Conservation (phyloP, 2,888 invertebrate species). For the Cistogaster globosa region DNA sequence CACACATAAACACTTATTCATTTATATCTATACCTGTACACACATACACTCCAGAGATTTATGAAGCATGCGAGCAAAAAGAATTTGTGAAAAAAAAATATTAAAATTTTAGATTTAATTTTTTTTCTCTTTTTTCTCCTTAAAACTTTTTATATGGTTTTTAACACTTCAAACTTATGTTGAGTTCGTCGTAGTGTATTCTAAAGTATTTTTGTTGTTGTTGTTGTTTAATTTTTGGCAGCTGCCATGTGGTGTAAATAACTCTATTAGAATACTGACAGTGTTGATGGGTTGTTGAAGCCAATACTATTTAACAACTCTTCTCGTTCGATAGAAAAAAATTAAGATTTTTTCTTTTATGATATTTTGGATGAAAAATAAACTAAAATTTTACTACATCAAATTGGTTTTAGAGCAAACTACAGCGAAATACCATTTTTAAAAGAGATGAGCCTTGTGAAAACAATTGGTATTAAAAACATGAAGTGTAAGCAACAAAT, state of each 20-base stretch:
- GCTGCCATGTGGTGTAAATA: constrained; percentile 61
- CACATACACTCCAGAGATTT: constrained; percentile 43
- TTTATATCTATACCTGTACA: constrained; percentile 35
- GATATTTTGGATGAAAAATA: constrained; percentile 1
- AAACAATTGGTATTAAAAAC: background rate
- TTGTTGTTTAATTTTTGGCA: constrained; percentile 24
- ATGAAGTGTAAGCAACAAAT: constrained; percentile 24
- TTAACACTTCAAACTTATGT: constrained; percentile 41
- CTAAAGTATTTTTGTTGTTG: background rate
- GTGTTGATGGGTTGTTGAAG: constrained; percentile 60
- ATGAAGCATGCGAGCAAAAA: constrained; percentile 53
- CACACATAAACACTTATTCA: constrained; percentile 24
- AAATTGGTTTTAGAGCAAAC: constrained; percentile 40
- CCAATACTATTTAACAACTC: constrained; percentile 43
- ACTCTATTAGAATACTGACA: constrained; percentile 65
- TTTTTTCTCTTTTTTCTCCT: background rate
- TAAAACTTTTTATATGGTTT: constrained; percentile 16
- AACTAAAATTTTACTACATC: constrained; percentile 44
- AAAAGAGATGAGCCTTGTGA: background rate
- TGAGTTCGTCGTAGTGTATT: background rate
- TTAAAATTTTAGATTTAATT: constrained; percentile 27
- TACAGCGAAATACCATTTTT: constrained; percentile 44
- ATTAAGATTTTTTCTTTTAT: background rate
- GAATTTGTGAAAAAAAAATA: background rate
- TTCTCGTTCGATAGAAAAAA: constrained; percentile 18